Evolutionary conservation across 2,113 vertebrate species (phyloP).

Genomic region (Octodon degus): DNA sequence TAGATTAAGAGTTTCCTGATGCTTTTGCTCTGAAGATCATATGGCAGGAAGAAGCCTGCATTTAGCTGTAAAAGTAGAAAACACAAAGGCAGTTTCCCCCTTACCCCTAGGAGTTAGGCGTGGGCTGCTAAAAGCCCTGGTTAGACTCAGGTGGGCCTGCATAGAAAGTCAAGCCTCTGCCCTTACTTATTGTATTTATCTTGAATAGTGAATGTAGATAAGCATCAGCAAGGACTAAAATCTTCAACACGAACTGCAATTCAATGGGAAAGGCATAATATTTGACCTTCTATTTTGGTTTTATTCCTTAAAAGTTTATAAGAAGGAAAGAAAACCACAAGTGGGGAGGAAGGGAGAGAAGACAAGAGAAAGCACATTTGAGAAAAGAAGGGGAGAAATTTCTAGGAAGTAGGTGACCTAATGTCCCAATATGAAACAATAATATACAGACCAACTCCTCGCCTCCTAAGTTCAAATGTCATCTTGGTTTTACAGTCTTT

Average conservation of each 20-base stretch:
- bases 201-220: background rate
- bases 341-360: rapidly evolving
- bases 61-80: constrained; percentile 35
- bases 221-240: background rate
- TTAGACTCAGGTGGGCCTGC: background rate
- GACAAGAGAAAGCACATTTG: too few species aligned
- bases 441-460: background rate
- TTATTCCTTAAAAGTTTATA: background rate
- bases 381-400: background rate
- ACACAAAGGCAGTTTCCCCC: constrained; percentile 39
- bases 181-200: background rate
- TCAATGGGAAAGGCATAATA: background rate
- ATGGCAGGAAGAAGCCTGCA: constrained; percentile 45
- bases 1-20: constrained; percentile 75
- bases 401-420: background rate
- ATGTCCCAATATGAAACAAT: background rate
- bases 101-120: background rate
- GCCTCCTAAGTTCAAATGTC: background rate
- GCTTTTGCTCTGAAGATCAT: constrained; percentile 52
- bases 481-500: background rate
- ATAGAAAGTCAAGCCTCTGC: background rate
- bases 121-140: background rate
- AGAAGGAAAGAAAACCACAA: background rate
- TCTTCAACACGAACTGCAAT: background rate
- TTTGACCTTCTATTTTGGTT: background rate